Percentiles rank a stretch among this genome's conserved stretches.
phyloP scores from a whole-genome alignment of 2,888 invertebrate species.

The Agrochola circellaris region DNA sequence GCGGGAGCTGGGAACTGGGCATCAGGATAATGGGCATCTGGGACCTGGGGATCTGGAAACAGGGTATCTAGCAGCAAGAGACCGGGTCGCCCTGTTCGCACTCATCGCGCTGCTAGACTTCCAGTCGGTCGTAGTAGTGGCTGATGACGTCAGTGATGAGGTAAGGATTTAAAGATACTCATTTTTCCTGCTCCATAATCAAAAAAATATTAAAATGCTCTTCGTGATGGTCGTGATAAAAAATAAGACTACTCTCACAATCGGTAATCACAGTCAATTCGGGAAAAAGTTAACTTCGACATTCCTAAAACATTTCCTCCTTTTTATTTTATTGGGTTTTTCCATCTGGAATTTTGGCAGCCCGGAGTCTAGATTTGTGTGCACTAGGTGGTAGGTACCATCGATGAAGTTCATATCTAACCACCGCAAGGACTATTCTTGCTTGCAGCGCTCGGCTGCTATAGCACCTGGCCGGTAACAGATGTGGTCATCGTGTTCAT shows the following conservation, averaged over 20 bases:
- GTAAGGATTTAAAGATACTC: constrained; percentile 62
- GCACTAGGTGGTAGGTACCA: background rate
- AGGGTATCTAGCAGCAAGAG: background rate
- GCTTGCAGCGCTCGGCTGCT: no score
- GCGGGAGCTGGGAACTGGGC: background rate
- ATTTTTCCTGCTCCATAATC: background rate
- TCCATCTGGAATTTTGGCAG: background rate
- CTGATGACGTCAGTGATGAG: constrained; percentile 79
- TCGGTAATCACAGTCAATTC: background rate
- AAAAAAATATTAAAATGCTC: no score
- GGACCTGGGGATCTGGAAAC: background rate
- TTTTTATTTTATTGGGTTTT: background rate
- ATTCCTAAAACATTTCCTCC: background rate
- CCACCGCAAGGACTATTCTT: no score
- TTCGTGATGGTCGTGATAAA: background rate
- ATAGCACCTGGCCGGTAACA: no score
- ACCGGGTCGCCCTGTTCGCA: constrained; percentile 63
- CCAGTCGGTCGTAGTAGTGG: constrained; percentile 75
- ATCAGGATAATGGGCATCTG: background rate
- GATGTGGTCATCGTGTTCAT: no score
- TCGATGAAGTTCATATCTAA: no score
- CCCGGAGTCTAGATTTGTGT: background rate
- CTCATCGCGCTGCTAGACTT: constrained; percentile 81
- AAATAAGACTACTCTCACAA: background rate
- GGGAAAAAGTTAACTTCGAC: background rate